Evolutionary conservation across 2,888 invertebrate species (phyloP), one percentile per base, ranked within the genome.

Genomic region (Drosophila nr. fundita): DNA sequence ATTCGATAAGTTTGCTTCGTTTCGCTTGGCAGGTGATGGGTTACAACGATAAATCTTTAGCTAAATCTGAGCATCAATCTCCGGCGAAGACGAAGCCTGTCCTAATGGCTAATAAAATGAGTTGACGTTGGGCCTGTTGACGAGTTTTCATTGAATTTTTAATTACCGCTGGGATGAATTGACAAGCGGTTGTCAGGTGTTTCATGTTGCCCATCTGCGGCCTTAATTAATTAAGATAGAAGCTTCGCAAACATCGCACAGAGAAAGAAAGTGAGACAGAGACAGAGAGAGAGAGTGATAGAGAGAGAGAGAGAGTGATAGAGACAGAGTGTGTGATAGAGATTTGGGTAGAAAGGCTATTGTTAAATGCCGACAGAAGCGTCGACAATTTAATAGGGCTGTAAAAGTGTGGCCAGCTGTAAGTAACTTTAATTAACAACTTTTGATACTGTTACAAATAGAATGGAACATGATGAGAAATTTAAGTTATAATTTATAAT

Each of bases 221-320:
- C 67, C 73, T 75, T 85, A 85, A 85, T 85, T 85, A 87, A 87
- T 83, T 73, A 79, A 83, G 73, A 77, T 59, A 77, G 76, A 79
- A 73, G 70, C 59, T 34, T 42, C 38, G 38, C 49, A 38, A 38
- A 21, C 30, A 27, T 18, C 18, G 34, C 27, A 60, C 38, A 30
- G 30, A 4, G 32, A 57, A 30, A 42, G 24, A 49, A 30, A 27
- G 15, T 5, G 4, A 40, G 11, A 15, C 8, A 6, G 38, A 60
- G 32, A 34, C 2, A 21, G 24, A 24, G 15, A 45, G 4, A 21
- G 4, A 2, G 32, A 60, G 15, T 11, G 1, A 30, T 38, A 4
- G 18, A 34, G 4, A 29, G 13, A 21, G 13, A 8, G 38, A 60
- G 11, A 34, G 11, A 29, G 7, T 4, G 21, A 45, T 10, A 21